These are phyloP conservation scores for Pseudochirops cupreus DNA, from an alignment of 2,797 vertebrate genomes.

Conservation along the genomic window DNA sequence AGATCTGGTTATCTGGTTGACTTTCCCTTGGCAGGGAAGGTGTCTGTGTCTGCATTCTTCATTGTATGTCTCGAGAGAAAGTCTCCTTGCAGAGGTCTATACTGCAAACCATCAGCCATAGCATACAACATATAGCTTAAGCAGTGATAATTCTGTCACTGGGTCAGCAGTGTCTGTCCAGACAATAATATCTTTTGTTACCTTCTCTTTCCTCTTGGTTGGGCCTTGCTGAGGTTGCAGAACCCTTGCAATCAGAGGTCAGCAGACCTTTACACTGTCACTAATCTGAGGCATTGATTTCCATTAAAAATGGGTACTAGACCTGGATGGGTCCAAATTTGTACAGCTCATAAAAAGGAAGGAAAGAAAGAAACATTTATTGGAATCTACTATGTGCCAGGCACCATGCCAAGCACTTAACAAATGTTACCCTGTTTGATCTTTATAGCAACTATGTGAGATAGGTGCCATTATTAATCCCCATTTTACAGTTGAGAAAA, in stretches of 20 bases:
- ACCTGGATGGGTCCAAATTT: neutral
- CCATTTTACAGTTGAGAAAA: neutral
- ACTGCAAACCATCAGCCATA: neutral
- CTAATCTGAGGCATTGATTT: neutral
- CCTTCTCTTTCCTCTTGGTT: neutral
- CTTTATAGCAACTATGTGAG: neutral
- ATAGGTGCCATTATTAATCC: neutral
- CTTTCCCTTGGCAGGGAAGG: neutral
- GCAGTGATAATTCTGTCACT: neutral
- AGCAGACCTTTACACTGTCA: neutral
- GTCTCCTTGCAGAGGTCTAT: neutral
- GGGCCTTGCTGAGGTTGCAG: neutral
- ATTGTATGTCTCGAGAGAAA: neutral
- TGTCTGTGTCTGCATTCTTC: neutral
- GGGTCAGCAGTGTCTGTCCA: neutral
- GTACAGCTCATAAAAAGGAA: neutral
- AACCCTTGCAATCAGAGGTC: neutral
- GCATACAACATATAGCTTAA: neutral
- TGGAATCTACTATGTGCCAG: neutral
- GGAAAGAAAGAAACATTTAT: neutral
- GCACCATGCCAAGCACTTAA: neutral
- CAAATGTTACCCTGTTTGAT: neutral
- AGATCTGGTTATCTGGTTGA: neutral
- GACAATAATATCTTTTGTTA: neutral
- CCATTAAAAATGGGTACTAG: neutral